Evolutionary conservation across 2,888 invertebrate genomes (phyloP), one percentile per base, ranked within the genome.

Genomic region (Camponotus fellah): DNA sequence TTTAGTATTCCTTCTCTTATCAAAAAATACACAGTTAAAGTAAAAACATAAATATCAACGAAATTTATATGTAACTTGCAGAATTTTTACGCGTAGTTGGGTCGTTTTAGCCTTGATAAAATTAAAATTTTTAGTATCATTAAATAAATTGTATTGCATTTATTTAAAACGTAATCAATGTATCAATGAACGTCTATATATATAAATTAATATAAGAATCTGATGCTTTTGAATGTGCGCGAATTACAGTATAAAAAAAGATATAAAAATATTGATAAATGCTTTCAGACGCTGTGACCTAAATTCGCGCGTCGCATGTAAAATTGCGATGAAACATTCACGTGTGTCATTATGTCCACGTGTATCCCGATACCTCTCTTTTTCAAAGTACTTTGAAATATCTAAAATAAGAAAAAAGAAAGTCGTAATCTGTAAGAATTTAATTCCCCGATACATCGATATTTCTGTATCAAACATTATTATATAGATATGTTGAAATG

Each of bases 251-350:
- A 37, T 14, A 1, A 17, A 1, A 17, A 9, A 12, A 32, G 12
- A 43, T 74, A 43, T 43, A 53, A 53, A 72, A 40, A 26, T 43
- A 32, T 32, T 60, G 58, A 58, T 60, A 43, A 62, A 74, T 8
- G 26, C 1, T 74, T 74, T 62, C 40, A 40, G 37, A 56, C 3
- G 40, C 3, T 74, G 17, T 43, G 40, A 74, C 3, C 14, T 4
- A 10, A 74, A 62, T 43, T 74, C 12, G 26, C 17, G 17, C 62
- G 21, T 60, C 40, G 26, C 17, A 74, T 43, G n/a, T 74, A 74
- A 74, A 74, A 56, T 14, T 72, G 10, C 10, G 10, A 62, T 58
- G 58, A 12, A 58, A 58, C 21, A 58, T 58, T 26, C 58, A 21
- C 12, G 21, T 56, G 56, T 58, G 0, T n/a, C 17, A 17, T 72